Percentiles rank a stretch among this genome's conserved stretches.
These are phyloP conservation scores for Melanostigma gelatinosum DNA, from an alignment of 2,113 vertebrate species.

Conservation along the genomic window DNA sequence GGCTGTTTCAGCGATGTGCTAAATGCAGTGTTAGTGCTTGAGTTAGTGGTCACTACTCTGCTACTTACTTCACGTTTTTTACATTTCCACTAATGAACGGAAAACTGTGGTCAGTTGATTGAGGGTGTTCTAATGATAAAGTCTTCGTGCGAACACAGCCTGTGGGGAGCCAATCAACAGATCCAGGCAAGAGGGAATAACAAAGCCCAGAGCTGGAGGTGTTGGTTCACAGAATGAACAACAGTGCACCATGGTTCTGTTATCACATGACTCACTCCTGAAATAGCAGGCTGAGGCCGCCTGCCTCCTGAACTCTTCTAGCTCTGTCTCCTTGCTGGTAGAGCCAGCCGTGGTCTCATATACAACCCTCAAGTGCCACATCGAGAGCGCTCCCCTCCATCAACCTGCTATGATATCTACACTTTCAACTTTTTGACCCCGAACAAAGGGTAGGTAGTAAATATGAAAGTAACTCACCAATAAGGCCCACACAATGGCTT, in stretches of 20 bases:
- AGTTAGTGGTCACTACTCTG: conserved; percentile 42
- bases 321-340: conserved; percentile 38
- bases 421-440: conserved; percentile 63
- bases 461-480: conserved; percentile 64
- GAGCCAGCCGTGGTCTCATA: conserved; percentile 29
- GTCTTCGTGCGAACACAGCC: conserved; percentile 31
- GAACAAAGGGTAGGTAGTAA: conserved; percentile 59
- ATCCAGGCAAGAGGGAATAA: conserved; percentile 68
- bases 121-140: conserved; percentile 19
- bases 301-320: conserved; percentile 33
- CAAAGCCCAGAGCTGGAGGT: conserved; percentile 54
- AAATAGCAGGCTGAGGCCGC: conserved; percentile 26
- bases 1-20: conserved; percentile 68
- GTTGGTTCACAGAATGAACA: conserved; percentile 58
- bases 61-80: neutral
- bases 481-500: conserved; percentile 42
- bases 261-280: conserved; percentile 46
- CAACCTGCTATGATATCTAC: conserved; percentile 53
- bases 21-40: conserved; percentile 63
- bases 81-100: conserved; percentile 20
- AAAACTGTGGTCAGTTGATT: conserved; percentile 30
- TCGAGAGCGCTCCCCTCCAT: conserved; percentile 45
- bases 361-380: conserved; percentile 39
- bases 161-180: conserved; percentile 76
- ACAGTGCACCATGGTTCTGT: conserved; percentile 33